These are phyloP conservation scores for Limonius californicus DNA, from an alignment of 1,140 invertebrate genomes.

Conservation along the genomic window DNA sequence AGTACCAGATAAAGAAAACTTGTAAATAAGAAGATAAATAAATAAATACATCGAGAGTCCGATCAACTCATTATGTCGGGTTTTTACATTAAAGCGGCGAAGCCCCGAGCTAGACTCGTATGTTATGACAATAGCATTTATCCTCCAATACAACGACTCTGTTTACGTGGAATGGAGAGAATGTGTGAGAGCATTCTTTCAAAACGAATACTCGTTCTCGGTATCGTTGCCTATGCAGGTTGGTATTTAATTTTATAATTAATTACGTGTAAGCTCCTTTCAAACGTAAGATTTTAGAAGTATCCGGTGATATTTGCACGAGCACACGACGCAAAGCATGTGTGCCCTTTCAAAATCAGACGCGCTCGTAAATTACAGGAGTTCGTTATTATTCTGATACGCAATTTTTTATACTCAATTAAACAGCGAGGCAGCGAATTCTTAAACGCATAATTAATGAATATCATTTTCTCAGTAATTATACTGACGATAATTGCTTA, in stretches of 20 bases:
- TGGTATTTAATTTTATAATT: background rate
- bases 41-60: conserved; percentile 15
- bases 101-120: background rate
- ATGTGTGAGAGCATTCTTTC: no score
- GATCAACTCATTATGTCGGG: conserved; percentile 20
- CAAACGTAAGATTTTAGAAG: background rate
- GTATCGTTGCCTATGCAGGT: background rate
- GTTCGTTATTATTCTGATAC: background rate
- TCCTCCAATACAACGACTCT: background rate
- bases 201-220: background rate
- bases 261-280: background rate
- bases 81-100: conserved; percentile 4
- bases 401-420: background rate
- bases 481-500: background rate
- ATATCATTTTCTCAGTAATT: background rate
- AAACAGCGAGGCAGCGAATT: background rate
- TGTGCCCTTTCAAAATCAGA: no score
- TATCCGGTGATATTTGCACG: background rate
- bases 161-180: no score
- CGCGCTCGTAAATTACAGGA: background rate
- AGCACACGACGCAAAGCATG: no score
- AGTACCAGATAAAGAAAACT: conserved; percentile 13
- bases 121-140: background rate
- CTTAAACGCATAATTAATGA: background rate
- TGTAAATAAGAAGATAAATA: conserved; percentile 16